Evolutionary conservation across 2,888 invertebrate genomes (phyloP).

Genomic region (Epinotia bilunana): DNA sequence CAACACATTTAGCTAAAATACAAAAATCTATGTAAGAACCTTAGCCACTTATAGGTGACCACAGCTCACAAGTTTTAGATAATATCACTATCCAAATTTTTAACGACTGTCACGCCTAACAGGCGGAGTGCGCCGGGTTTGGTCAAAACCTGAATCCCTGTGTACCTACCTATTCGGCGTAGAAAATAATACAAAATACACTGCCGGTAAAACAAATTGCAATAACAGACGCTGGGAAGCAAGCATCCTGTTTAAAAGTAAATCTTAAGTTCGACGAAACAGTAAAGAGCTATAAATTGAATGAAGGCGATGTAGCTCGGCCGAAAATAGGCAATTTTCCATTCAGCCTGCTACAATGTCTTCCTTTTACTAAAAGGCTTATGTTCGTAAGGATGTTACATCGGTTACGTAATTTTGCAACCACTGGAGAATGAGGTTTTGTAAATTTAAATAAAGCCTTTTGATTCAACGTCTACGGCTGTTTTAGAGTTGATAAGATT

Average conservation of each 20-base stretch:
- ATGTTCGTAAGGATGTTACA: background rate
- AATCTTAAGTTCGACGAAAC: conserved; percentile 63
- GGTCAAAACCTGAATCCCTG: no score
- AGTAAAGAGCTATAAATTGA: conserved; percentile 78
- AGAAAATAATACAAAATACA: background rate
- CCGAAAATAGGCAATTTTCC: conserved; percentile 81
- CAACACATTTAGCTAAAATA: no score
- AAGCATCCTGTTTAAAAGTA: conserved; percentile 17
- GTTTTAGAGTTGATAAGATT: conserved; percentile 32
- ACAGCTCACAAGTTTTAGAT: no score
- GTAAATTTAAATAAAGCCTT: conserved; percentile 74
- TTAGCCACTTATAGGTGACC: no score
- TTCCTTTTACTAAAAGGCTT: conserved; percentile 1
- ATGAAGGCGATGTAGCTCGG: conserved; percentile 77
- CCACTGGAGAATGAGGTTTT: background rate
- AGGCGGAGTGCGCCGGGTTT: no score
- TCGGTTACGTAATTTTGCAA: background rate
- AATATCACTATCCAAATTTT: no score
- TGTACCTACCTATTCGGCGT: no score
- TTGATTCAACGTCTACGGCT: conserved; percentile 46
- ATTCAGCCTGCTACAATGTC: conserved; percentile 69
- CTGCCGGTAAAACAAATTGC: conserved; percentile 6
- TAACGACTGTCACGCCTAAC: no score
- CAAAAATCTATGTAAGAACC: no score
- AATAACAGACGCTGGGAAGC: background rate